These are phyloP conservation scores for Cynoglossus semilaevis DNA, from an alignment of 2,113 vertebrate genomes.

Conservation along the genomic window DNA sequence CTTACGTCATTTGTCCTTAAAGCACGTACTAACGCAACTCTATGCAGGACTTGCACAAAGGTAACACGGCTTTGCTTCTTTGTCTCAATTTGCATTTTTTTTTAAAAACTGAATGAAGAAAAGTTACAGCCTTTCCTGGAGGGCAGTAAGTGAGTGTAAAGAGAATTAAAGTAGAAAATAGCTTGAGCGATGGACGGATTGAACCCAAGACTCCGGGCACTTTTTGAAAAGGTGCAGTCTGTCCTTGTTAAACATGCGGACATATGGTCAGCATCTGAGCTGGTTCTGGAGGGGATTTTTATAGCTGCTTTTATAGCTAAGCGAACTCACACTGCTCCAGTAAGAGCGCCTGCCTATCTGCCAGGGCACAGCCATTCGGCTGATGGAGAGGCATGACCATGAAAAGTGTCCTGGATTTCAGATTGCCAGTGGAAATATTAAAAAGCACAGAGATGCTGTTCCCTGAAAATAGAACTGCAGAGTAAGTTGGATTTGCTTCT, in stretches of 20 bases:
- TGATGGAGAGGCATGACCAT: conserved; percentile 58
- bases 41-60: too few species aligned
- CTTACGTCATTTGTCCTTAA: too few species aligned
- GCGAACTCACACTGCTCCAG: conserved; percentile 43
- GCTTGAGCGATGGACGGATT: conserved; percentile 9
- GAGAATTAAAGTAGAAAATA: conserved; percentile 5
- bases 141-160: conserved; percentile 3
- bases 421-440: conserved; percentile 53
- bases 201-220: conserved; percentile 49
- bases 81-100: too few species aligned
- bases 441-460: conserved; percentile 11
- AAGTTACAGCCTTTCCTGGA: neutral
- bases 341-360: conserved; percentile 59
- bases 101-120: too few species aligned
- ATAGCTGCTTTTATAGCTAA: conserved; percentile 67
- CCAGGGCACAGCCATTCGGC: conserved; percentile 47
- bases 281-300: conserved; percentile 71
- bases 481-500: too few species aligned
- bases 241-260: conserved; percentile 68
- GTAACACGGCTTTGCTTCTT: too few species aligned
- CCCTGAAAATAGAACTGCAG: conserved; percentile 19
- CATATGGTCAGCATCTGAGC: conserved; percentile 74
- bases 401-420: conserved; percentile 52
- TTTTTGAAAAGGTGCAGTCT: conserved; percentile 63
- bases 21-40: too few species aligned